Evolutionary conservation across 1,140 invertebrate genomes (phyloP), one percentile per base, ranked within the genome.

Genomic region (Elysia chlorotica): DNA sequence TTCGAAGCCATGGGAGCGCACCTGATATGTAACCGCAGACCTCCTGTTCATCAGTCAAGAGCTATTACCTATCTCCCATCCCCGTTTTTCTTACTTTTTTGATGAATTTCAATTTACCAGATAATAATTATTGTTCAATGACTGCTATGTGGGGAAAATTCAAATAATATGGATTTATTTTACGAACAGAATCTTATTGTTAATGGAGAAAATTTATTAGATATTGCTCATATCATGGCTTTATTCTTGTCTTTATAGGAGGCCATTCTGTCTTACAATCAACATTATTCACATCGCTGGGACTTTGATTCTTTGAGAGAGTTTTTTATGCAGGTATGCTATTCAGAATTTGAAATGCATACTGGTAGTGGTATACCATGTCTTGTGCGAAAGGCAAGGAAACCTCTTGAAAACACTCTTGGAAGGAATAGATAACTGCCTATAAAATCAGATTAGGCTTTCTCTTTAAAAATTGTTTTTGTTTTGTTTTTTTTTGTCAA

Each of bases 201-300:
- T 10, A 48, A n/a, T 48, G 41, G 10, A 48, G n/a, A 48, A 14
- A 14, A n/a, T 48, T 48, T 48, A 48, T 48, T 10, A 48, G 10
- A 14, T 48, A 48, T 14, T 48, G 41, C 10, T 48, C n/a, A 14
- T 48, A 14, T 48, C n/a, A 14, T 48, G n/a, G n/a, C n/a, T 48
- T n/a, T 48, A 14, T 48, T 48, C n/a, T 48, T n/a, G n/a, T 53
- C 23, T 14, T 28, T 38, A 21, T 37, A 66, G 65, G 37, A 38
- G 33, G 65, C 65, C 30, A 66, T 66, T n/a, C 28, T 66, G 33
- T 19, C 3, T 19, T 66, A 66, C 65, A 66, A 66, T 31, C 21
- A 6, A 5, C 65, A 66, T 6, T 66, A 38, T 31, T 19, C 6
- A 5, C 37, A 66, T 5, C 10, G 23, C 3, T 66, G 65, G 65